Evolutionary conservation across 2,797 vertebrate species (phyloP), one percentile per base, ranked within the genome.

Genomic region (Alexandromys oeconomus): DNA sequence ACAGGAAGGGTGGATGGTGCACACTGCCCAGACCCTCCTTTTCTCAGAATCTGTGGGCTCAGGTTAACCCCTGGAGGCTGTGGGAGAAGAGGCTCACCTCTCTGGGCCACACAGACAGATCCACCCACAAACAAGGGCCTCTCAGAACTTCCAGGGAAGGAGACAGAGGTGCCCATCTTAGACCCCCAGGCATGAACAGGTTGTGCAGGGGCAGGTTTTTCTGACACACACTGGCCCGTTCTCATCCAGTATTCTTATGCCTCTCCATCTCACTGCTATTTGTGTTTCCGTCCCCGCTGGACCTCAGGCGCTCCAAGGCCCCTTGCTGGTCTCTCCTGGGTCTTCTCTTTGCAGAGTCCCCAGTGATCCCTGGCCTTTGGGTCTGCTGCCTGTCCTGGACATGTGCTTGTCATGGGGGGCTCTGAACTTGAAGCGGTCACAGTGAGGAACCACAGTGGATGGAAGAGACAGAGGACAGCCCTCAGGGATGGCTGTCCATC

Each of bases 1-100:
- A 27, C 48, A 69, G 97, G 92, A 96, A 97, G 93, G 91, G 95
- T 57, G 91, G 74, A 76, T 0, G 3, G 12, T 31, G 6, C 0
- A 0, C 37, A 23, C 14, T n/a, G 4, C 63, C 91, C 8, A 2
- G 31, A 14, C 46, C 71, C 14, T 67, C 15, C 37, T 37, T 79
- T 59, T 34, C 59, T 77, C 31, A 23, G 87, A 78, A 84, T 9
- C 19, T 0, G 2, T 27, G 69, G 89, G 87, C 79, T 43, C 14
- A 9, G 43, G 34, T 43, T 65, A 73, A 88, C 48, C 17, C 40
- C 11, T 3, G 31, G 27, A 37, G 61, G 48, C 80, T 57, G 21
- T 12, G 61, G 29, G 67, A 78, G 25, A 0, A 6, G 17, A 90
- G 59, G 31, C 74, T 65, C 46, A 12, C 69, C 40, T 1, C 0